Evolutionary conservation across 2,888 invertebrate species (phyloP), one percentile per base, ranked within the genome.

Genomic region (Thymelicus sylvestris): DNA sequence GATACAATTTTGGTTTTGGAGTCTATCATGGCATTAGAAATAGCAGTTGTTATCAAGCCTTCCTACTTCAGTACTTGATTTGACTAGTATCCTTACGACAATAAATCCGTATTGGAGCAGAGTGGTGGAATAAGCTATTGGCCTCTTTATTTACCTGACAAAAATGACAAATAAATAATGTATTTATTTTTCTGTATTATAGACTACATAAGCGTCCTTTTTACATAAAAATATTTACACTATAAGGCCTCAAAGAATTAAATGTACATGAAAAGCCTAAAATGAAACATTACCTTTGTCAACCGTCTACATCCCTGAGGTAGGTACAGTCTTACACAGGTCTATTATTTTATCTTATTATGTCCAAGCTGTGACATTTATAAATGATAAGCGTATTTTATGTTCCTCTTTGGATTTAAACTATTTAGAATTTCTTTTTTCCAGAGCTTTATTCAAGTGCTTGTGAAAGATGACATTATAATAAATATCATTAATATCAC

Each of bases 251-350:
- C 8, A 52, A 19, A 52, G 50, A 15, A 52, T 15, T 15, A 15
- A 50, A 50, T 19, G 15, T 50, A 52, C 19, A 52, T 19, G 19
- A 44, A 62, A 62, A 19, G 7, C 2, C 31, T 44, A 8, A 31
- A 59, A 59, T 39, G n/a, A 59, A 59, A 62, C 15, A 44, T 41
- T 24, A 44, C 8, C 61, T 62, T 62, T 62, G 61, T 62, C 44
- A 62, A 10, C 7, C 44, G 41, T 15, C 44, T 44, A 7, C 12
- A 24, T 62, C 44, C 10, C 44, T 10, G 44, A 62, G 5, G 24
- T 15, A n/a, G 48, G 50, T 52, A 19, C 7, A 10, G 6, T 52
- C 15, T 52, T 52, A 10, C 19, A 52, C 15, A 3, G 50, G 7
- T 52, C 50, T 52, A 19, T 52, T 52, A 19, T 52, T 52, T 19